These are phyloP conservation scores for Esperia sulphurella DNA, from an alignment of 2,888 invertebrate species.

Conservation along the genomic window DNA sequence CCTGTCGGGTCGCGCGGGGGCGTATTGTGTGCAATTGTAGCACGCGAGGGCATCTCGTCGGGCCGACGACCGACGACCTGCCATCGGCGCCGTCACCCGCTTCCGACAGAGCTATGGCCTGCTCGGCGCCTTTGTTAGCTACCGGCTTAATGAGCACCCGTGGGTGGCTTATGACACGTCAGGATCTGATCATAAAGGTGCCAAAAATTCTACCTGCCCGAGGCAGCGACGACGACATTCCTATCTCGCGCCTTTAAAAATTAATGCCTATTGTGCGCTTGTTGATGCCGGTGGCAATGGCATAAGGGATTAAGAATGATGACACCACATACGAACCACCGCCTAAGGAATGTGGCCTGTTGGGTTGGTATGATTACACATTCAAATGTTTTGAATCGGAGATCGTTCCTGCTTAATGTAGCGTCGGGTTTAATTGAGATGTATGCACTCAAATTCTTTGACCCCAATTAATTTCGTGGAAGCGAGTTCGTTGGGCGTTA, in stretches of 20 bases:
- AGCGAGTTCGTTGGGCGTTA: slow-evolving; percentile 62
- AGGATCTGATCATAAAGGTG: slow-evolving; percentile 76
- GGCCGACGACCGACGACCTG: slow-evolving; percentile 65
- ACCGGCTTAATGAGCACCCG: slow-evolving; percentile 73
- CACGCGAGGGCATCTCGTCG: slow-evolving; percentile 70
- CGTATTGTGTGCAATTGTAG: slow-evolving; percentile 70
- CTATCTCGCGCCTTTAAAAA: slow-evolving; percentile 67
- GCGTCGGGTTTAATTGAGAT: slow-evolving; percentile 63
- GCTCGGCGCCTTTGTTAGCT: slow-evolving; percentile 72
- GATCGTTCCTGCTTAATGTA: slow-evolving; percentile 36
- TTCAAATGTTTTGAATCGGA: slow-evolving; percentile 28
- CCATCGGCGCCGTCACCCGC: slow-evolving; percentile 29
- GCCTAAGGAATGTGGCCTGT: slow-evolving; percentile 18
- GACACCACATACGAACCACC: slow-evolving; percentile 24
- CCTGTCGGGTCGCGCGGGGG: slow-evolving; percentile 63
- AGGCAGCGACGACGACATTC: slow-evolving; percentile 62
- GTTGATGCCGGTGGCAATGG: slow-evolving; percentile 36
- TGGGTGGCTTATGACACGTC: slow-evolving; percentile 77
- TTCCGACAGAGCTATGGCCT: slow-evolving; percentile 70
- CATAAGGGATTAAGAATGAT: slow-evolving; percentile 44
- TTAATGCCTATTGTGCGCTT: slow-evolving; percentile 69
- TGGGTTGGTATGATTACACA: slow-evolving; percentile 17
- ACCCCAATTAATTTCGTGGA: slow-evolving; percentile 76
- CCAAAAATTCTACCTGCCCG: slow-evolving; percentile 74
- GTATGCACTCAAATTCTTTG: slow-evolving; percentile 74